phyloP scores from a whole-genome alignment of 1,140 invertebrate species.

The Pogonomyrmex barbatus region DNA sequence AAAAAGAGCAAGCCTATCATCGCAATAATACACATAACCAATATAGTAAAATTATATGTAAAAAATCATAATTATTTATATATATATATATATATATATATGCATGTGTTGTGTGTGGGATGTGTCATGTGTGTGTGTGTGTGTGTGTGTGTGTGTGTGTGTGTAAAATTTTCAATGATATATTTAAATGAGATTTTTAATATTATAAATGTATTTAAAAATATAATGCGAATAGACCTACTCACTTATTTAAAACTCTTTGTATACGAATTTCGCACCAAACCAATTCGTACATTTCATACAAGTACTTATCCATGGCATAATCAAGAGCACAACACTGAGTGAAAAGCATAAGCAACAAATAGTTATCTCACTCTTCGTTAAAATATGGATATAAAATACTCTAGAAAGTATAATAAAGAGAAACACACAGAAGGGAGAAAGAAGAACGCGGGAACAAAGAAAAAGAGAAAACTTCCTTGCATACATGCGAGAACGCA shows the following conservation, averaged over 20 bases:
- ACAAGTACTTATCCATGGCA: not conserved
- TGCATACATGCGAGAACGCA: too few species aligned
- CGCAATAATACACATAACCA: too few species aligned
- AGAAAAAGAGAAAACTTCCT: not conserved
- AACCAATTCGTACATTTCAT: not conserved
- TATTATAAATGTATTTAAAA: not conserved
- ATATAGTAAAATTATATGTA: too few species aligned
- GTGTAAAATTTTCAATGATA: too few species aligned
- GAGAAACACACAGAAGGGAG: not conserved
- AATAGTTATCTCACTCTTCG: not conserved
- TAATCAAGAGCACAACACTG: slow-evolving; percentile 22
- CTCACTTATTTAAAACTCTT: slow-evolving; percentile 11
- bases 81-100: too few species aligned
- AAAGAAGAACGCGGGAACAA: not conserved
- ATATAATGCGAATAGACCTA: not conserved
- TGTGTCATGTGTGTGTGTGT: too few species aligned
- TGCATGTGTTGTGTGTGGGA: too few species aligned
- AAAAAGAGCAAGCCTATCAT: too few species aligned
- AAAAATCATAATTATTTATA: too few species aligned
- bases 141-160: too few species aligned
- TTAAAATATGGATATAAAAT: slow-evolving; percentile 14
- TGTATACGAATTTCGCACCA: not conserved
- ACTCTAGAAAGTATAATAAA: slow-evolving; percentile 27
- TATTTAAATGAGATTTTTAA: not conserved
- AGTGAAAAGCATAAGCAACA: not conserved